Conservation (phyloP, 2,888 invertebrate genomes). For the Drosophila pseudotalamancana region DNA sequence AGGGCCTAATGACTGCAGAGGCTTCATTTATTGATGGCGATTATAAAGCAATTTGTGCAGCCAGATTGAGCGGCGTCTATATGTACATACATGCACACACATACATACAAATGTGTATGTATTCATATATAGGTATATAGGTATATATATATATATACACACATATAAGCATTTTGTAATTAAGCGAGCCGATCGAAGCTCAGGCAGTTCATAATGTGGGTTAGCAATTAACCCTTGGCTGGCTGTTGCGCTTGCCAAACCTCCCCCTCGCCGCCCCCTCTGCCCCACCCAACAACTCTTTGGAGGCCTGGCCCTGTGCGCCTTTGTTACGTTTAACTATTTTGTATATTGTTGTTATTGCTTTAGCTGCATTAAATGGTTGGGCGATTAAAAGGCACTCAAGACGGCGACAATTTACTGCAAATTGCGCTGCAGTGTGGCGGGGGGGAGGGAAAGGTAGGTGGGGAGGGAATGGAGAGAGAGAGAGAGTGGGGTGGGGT, state of each 20-base stretch:
- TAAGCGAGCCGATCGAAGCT: conserved; percentile 52
- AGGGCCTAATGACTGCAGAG: conserved; percentile 64
- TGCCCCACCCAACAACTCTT: not conserved
- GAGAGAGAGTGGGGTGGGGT: not conserved
- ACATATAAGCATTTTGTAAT: conserved; percentile 51
- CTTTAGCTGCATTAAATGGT: conserved; percentile 25
- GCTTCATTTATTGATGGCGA: conserved; percentile 75
- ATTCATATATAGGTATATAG: not conserved
- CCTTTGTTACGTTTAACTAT: conserved; percentile 22
- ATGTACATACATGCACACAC: not conserved
- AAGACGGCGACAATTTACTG: conserved; percentile 60
- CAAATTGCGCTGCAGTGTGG: conserved; percentile 13
- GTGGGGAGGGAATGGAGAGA: not conserved
- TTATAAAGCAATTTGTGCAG: conserved; percentile 76
- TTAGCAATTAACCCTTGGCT: conserved; percentile 72
- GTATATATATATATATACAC: not conserved
- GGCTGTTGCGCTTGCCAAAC: not conserved
- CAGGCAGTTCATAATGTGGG: conserved; percentile 52
- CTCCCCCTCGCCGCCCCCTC: not conserved
- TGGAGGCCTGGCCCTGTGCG: not conserved
- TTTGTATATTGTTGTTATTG: conserved; percentile 19
- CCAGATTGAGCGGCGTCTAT: not conserved
- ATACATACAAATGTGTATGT: not conserved
- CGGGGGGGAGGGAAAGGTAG: not conserved
- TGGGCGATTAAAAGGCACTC: conserved; percentile 71